Conservation (phyloP, 2,888 invertebrate genomes). For the Aphodius sticticus region DNA sequence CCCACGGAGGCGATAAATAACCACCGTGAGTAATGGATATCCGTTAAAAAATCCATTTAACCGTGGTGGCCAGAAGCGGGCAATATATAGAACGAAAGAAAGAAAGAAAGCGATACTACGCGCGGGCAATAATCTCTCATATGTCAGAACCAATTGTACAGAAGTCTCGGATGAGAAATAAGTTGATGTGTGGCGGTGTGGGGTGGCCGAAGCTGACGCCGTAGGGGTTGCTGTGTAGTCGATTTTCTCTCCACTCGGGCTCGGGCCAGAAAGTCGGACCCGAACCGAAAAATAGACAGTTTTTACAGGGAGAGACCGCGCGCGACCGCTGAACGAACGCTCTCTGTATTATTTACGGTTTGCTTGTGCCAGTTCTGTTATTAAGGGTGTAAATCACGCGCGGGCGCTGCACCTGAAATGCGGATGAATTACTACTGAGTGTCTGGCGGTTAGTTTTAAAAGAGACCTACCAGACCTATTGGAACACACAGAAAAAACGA, state of each 20-base stretch:
- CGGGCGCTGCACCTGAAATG: slow-evolving; percentile 36
- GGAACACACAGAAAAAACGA: too few species aligned
- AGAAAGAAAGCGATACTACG: not conserved
- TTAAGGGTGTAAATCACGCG: slow-evolving; percentile 49
- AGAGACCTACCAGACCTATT: not conserved
- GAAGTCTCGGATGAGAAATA: slow-evolving; percentile 21
- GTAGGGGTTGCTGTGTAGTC: not conserved
- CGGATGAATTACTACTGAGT: slow-evolving; percentile 31
- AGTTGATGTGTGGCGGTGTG: slow-evolving; percentile 21
- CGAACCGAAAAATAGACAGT: slow-evolving; percentile 23
- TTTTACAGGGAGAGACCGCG: slow-evolving; percentile 6
- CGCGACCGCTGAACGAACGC: not conserved
- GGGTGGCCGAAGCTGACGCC: not conserved
- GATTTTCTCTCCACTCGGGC: slow-evolving; percentile 6
- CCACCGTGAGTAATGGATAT: not conserved
- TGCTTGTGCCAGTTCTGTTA: slow-evolving; percentile 46
- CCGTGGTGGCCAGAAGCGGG: not conserved
- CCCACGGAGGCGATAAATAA: not conserved
- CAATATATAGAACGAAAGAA: not conserved
- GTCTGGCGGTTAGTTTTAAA: slow-evolving; percentile 10
- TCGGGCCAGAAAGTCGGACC: slow-evolving; percentile 19
- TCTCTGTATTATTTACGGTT: slow-evolving; percentile 46
- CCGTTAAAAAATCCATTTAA: not conserved
- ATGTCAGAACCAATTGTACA: slow-evolving; percentile 30
- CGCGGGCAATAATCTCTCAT: slow-evolving; percentile 22